These are phyloP conservation scores for Pycnonotus jocosus DNA, from an alignment of 2,113 vertebrate species.

Conservation along the genomic window DNA sequence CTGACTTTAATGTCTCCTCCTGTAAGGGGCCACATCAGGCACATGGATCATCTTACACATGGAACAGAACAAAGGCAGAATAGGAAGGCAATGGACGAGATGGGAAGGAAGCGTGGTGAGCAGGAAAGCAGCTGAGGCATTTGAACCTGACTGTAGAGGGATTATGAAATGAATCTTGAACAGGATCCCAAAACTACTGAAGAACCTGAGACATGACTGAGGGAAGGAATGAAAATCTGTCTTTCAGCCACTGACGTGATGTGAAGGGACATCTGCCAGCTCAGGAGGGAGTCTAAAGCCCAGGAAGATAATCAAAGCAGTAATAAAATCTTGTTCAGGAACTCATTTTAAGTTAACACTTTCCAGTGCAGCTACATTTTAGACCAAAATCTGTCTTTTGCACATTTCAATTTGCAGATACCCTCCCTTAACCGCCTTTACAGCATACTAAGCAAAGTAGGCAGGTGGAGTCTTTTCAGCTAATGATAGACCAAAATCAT, in stretches of 20 bases:
- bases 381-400: not conserved
- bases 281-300: not conserved
- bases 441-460: not conserved
- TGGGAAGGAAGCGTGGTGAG: not conserved
- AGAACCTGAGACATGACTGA: not conserved
- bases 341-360: not conserved
- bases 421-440: not conserved
- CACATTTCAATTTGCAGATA: not conserved
- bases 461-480: slow-evolving; percentile 10
- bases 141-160: not conserved
- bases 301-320: slow-evolving; percentile 2
- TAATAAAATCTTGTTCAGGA: slow-evolving; percentile 7
- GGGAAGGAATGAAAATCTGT: not conserved
- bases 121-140: not conserved
- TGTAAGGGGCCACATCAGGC: not conserved
- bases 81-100: not conserved
- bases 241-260: not conserved
- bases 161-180: not conserved
- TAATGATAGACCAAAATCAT: slow-evolving; percentile 28
- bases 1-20: not conserved
- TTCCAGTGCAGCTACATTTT: not conserved
- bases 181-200: not conserved
- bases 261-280: slow-evolving; percentile 1
- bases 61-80: not conserved
- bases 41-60: accelerated